Base-by-base conservation (phyloP, 2,113 vertebrate genomes). In the Steatornis caripensis region DNA sequence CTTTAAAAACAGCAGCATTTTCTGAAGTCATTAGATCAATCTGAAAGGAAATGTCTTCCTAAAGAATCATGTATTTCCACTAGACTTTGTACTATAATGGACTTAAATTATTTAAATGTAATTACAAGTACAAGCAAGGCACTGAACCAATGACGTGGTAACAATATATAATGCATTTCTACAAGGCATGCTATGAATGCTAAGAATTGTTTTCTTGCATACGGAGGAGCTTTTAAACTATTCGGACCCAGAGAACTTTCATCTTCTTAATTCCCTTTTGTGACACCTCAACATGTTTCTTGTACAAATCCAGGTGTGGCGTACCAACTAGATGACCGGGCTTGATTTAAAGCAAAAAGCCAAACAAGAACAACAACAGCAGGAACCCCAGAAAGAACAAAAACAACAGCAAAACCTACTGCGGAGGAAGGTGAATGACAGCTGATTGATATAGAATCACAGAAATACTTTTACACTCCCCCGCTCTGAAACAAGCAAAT, bases 61-160 rank as follows among this genome's bases (percentile, higher is more conserved):
- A 62, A 81, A 79, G 84, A 95, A 95, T 82, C 87, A 76, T 54
- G 70, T 65, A 60, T 95, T 96, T 94, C 72, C 76, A 89, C 89
- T 7, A 96, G 91, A 87, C 81, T 29, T 57, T 62, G 89, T 54
- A 87, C 51, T 79, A 65, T 79, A 95, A 95, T 79, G 89, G 72
- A 95, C 65, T 92, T 97, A 96, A 97, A 97, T 97, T 94, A 95
- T 96, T 97, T 97, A 97, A 97, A 97, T 94, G 94, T 95, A 97
- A 94, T 97, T 97, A 96, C 91, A 95, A 95, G 95, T 60, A 90
- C 92, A 95, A 95, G 94, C 90, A 94, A 95, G 86, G 86, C 92
- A 79, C 89, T 53, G 80, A 81, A 93, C 89, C 84, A 81, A 58
- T 90, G 91, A 91, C 16, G 21, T 85, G 95, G 69, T 53, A 88